These are phyloP conservation scores for Rhabditophanes sp. DNA, from an alignment of 2,888 invertebrate species.

Conservation along the genomic window DNA sequence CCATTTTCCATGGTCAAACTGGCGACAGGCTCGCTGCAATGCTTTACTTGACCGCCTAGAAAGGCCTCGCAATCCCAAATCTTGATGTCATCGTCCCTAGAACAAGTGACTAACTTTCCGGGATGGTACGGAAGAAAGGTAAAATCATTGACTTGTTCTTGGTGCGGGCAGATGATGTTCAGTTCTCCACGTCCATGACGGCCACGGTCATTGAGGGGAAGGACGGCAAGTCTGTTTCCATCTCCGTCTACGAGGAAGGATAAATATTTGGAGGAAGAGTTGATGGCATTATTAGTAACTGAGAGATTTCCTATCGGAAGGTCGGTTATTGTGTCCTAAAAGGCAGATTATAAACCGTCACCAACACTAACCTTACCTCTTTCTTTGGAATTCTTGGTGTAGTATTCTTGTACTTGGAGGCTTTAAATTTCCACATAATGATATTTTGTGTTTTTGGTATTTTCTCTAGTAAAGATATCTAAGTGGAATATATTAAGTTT, in stretches of 20 bases:
- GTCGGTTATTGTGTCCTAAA: slow-evolving; percentile 60
- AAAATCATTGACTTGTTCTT: slow-evolving; percentile 81
- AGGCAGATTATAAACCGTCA: not conserved
- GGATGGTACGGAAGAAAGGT: slow-evolving; percentile 89
- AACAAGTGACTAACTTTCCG: slow-evolving; percentile 69
- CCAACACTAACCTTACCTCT: slow-evolving; percentile 50
- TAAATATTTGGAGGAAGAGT: slow-evolving; percentile 78
- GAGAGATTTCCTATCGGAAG: slow-evolving; percentile 79
- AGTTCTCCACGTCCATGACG: slow-evolving; percentile 60
- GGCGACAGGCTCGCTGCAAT: slow-evolving; percentile 48
- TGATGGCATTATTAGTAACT: slow-evolving; percentile 83
- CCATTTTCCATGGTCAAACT: slow-evolving; percentile 59
- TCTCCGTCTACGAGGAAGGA: slow-evolving; percentile 86
- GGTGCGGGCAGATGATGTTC: slow-evolving; percentile 45
- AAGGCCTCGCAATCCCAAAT: slow-evolving; percentile 44
- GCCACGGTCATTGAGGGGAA: slow-evolving; percentile 72
- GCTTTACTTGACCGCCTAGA: not conserved
- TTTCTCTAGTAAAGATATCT: too few species aligned
- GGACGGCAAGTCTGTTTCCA: slow-evolving; percentile 71
- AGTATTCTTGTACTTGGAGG: slow-evolving; percentile 94
- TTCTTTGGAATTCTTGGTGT: slow-evolving; percentile 85
- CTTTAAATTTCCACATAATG: slow-evolving; percentile 64
- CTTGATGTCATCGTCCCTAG: slow-evolving; percentile 45
- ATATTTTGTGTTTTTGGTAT: too few species aligned
- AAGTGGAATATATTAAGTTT: too few species aligned